Evolutionary conservation across 1,140 invertebrate species (phyloP).

Genomic region (Eriosoma lanigerum): DNA sequence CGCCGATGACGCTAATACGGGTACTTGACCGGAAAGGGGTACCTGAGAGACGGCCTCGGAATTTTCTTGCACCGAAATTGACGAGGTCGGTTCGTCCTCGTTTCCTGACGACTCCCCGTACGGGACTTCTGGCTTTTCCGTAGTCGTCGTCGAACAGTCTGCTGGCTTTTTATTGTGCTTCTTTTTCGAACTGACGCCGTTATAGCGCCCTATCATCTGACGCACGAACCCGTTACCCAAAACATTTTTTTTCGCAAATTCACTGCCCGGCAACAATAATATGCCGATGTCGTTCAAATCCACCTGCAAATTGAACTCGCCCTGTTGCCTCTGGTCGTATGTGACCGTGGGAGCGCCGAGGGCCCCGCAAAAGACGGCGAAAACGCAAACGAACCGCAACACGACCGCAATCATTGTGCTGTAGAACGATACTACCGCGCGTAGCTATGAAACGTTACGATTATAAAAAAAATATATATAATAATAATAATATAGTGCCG

Average conservation of each 20-base stretch:
- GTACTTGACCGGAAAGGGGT: background rate
- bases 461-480: no score
- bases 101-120: background rate
- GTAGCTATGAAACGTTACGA: no score
- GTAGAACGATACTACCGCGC: background rate
- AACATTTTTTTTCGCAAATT: background rate
- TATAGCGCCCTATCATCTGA: background rate
- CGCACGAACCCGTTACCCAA: no score
- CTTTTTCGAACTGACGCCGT: background rate
- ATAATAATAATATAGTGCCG: no score
- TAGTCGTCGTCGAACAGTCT: background rate
- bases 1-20: background rate
- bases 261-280: background rate
- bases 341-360: slow-evolving; percentile 10
- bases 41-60: background rate
- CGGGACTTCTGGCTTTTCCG: background rate
- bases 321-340: slow-evolving; percentile 35
- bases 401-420: slow-evolving; percentile 20
- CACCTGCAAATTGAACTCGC: slow-evolving; percentile 30
- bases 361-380: background rate
- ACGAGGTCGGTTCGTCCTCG: background rate
- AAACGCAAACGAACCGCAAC: slow-evolving; percentile 11
- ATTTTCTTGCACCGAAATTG: background rate
- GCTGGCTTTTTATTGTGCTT: slow-evolving; percentile 12
- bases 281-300: slow-evolving; percentile 19